Evolutionary conservation across 2,797 vertebrate species (phyloP), one percentile per base, ranked within the genome.

Genomic region (Pelobates cultripes): DNA sequence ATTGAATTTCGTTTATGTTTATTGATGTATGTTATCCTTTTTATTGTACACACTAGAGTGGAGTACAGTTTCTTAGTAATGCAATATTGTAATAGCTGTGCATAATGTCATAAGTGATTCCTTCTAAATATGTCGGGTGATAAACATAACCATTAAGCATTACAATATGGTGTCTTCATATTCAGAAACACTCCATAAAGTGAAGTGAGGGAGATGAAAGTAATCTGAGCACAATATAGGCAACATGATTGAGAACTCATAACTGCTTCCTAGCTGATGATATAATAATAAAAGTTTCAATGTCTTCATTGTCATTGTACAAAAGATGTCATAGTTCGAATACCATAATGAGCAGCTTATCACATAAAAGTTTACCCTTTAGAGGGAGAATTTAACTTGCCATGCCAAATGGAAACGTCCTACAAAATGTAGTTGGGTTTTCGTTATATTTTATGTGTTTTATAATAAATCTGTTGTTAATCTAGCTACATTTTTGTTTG

Each of bases 91-190:
- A 72, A 69, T 43, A 42, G 43, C 14, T 74, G 41, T n/a, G 73
- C 51, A 80, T 57, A 60, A 73, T 64, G 47, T 80, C 28, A 7
- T 67, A 12, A 75, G 63, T 12, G 43, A 75, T 75, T 74, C 14
- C 60, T 14, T 70, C 43, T 47, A 43, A 75, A 70, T 47, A 68
- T 66, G 4, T 66, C 42, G 60, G 45, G 77, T 73, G 72, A 63
- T 79, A 61, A 73, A 79, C 77, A 73, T 64, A 79, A 72, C n/a
- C 69, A 72, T 64, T 71, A 79, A 79, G 67, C 44, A 61, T 41
- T 60, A 13, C 45, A 44, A 42, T 73, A 64, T 67, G 70, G 53
- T 61, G 40, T 66, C 67, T 64, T 61, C 70, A 40, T 61, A 64
- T 66, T 53, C 6, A 15, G 28, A 51, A 51, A 71, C 77, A 78